Evolutionary conservation across 1,140 invertebrate species (phyloP).

Genomic region (Microplitis demolitor): DNA sequence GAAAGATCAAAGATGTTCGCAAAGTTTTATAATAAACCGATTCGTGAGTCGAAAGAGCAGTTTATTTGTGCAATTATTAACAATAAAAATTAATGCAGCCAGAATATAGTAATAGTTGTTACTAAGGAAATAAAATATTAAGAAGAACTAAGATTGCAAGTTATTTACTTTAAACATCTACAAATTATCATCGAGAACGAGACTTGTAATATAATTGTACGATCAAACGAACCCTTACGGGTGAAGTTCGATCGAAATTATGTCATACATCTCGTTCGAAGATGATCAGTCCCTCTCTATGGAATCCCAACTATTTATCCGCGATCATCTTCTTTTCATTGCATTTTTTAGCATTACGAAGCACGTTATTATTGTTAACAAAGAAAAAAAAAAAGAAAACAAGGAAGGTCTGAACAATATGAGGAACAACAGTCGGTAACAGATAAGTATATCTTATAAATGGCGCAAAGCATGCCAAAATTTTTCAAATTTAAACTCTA

Average conservation of each 20-base stretch:
- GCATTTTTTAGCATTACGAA: too few relatives aligned
- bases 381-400: too few relatives aligned
- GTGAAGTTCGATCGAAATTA: slow-evolving; percentile 12
- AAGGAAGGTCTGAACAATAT: too few relatives aligned
- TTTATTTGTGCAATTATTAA: not conserved
- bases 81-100: too few relatives aligned
- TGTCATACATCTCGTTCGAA: not conserved
- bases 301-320: not conserved
- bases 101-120: too few relatives aligned
- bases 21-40: not conserved
- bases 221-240: slow-evolving; percentile 1
- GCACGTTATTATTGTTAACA: too few relatives aligned
- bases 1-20: not conserved
- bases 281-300: not conserved
- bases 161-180: not conserved
- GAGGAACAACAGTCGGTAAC: too few relatives aligned
- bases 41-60: slow-evolving; percentile 13
- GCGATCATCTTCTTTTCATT: not conserved
- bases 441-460: too few relatives aligned
- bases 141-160: too few relatives aligned
- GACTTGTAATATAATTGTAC: not conserved
- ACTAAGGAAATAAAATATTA: too few relatives aligned
- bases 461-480: too few relatives aligned
- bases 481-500: too few relatives aligned
- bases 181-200: not conserved